phyloP scores from a whole-genome alignment of 2,888 invertebrate species.

The Tholera decimalis region DNA sequence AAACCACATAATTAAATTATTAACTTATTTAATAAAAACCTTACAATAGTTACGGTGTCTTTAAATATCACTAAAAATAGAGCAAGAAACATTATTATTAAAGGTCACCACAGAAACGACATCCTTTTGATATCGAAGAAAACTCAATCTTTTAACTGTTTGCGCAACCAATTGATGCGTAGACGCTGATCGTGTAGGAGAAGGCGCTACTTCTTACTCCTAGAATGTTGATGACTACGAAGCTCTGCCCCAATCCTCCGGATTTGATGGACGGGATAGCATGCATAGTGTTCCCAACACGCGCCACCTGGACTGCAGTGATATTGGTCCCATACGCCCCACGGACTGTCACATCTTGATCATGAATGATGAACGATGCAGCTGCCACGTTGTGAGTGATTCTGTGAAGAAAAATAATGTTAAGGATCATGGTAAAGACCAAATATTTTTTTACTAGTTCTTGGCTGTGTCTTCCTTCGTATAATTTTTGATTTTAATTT shows the following conservation, averaged over 20 bases:
- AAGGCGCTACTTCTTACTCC: slow-evolving; percentile 31
- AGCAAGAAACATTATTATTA: slow-evolving; percentile 2
- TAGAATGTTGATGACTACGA: slow-evolving; percentile 14
- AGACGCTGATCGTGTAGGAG: slow-evolving; percentile 7
- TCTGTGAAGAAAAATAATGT: background rate
- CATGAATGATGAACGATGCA: slow-evolving; percentile 21
- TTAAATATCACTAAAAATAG: background rate
- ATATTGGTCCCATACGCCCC: slow-evolving; percentile 23
- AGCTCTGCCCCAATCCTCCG: slow-evolving; percentile 20
- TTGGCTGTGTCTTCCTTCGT: too few species aligned
- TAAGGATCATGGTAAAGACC: background rate
- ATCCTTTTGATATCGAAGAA: background rate
- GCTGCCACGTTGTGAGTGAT: slow-evolving; percentile 29
- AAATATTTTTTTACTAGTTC: background rate
- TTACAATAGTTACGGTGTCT: background rate
- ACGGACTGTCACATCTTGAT: slow-evolving; percentile 17
- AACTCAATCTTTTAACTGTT: slow-evolving; percentile 8
- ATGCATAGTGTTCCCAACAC: slow-evolving; percentile 21
- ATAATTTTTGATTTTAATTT: too few species aligned
- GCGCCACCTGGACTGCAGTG: slow-evolving; percentile 17
- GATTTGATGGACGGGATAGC: slow-evolving; percentile 27
- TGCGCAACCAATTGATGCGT: slow-evolving; percentile 21
- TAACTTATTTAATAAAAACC: slow-evolving; percentile 14
- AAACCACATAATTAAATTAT: background rate
- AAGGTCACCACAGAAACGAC: background rate